These are phyloP conservation scores for Python bivittatus DNA, from an alignment of 2,113 vertebrate species.

Conservation along the genomic window DNA sequence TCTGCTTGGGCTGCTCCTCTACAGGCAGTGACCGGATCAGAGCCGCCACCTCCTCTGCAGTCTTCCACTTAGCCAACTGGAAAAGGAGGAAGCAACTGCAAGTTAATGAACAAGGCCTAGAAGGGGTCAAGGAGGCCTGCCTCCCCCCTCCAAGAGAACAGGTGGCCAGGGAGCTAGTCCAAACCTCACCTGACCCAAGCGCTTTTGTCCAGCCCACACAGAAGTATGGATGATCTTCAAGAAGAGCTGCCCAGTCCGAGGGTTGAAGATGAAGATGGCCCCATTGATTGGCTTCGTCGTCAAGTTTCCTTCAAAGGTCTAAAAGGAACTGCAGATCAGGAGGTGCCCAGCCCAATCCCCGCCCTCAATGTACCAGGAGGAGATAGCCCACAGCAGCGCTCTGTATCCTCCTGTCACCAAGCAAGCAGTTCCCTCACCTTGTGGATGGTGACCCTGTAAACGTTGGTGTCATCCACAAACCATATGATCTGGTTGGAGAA, in stretches of 20 bases:
- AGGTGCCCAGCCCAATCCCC: neutral
- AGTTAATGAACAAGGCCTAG: neutral
- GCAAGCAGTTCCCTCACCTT: conserved; percentile 77
- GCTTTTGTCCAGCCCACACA: conserved; percentile 99
- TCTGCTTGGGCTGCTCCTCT: conserved; percentile 99
- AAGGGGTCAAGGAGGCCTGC: neutral
- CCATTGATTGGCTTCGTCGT: conserved; percentile 99
- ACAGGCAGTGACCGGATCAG: conserved; percentile 96
- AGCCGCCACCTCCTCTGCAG: conserved; percentile 97
- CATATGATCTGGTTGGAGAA: conserved; percentile 99
- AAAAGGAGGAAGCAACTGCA: neutral
- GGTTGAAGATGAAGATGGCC: conserved; percentile 99
- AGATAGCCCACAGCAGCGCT: too few species aligned
- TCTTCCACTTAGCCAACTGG: conserved; percentile 99
- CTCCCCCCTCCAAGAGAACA: neutral
- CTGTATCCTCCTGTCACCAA: rapidly evolving
- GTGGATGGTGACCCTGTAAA: conserved; percentile 98
- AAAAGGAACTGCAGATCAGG: neutral
- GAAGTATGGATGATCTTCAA: conserved; percentile 99
- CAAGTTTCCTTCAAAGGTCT: conserved; percentile 99
- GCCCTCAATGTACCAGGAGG: neutral
- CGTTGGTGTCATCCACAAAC: conserved; percentile 99
- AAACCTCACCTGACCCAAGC: conserved; percentile 89
- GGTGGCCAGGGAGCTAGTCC: neutral
- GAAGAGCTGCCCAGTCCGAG: conserved; percentile 97